Base-by-base conservation (phyloP, 2,113 vertebrate species). In the Macquaria australasica region DNA sequence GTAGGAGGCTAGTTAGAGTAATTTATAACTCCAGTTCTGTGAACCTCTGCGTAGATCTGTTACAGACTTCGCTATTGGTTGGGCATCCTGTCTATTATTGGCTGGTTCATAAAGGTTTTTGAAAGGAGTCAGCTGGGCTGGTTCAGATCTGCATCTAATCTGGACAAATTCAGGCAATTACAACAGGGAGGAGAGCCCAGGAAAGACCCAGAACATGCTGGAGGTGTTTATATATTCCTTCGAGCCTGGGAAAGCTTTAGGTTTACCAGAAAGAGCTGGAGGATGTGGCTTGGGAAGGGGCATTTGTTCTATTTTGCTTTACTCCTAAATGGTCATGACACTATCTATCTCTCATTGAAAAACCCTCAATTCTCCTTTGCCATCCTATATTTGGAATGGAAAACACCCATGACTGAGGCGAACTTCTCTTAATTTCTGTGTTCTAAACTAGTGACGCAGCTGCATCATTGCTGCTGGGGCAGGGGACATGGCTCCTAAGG, bases 1-100 rank as follows among this genome's bases (percentile, higher is more conserved):
- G 71, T 73, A 45, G 39, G 71, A 59, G 55, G 16, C 43, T 14
- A 25, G 34, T 25, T 56, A 25, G 8, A 28, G 23, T 12, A 1
- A 58, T 58, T 16, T 25, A n/a, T 9, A 16, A 41, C 10, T 37
- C 21, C 69, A 53, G 48, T 31, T 37, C 34, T 48, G 20, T 20
- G 45, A 20, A 21, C 16, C 37, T 68, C 25, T 48, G 55, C 2
- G 7, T 76, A 43, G 16, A 28, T 43, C n/a, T 20, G 31, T 66
- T 48, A 77, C 48, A 77, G 39, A 72, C 67, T 58, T 77, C 1
- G 5, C 41, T 64, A 50, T 45, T 43, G 55, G 55, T 59, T 45
- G n/a, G 23, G 53, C 3, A 37, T 37, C 20, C 28, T 53, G 11
- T 37, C 69, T 55, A 21, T 23, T 66, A n/a, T 23, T n/a, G 39